These are phyloP conservation scores for Aphaenogaster ashmeadi DNA, from an alignment of 1,140 invertebrate species.

Conservation along the genomic window DNA sequence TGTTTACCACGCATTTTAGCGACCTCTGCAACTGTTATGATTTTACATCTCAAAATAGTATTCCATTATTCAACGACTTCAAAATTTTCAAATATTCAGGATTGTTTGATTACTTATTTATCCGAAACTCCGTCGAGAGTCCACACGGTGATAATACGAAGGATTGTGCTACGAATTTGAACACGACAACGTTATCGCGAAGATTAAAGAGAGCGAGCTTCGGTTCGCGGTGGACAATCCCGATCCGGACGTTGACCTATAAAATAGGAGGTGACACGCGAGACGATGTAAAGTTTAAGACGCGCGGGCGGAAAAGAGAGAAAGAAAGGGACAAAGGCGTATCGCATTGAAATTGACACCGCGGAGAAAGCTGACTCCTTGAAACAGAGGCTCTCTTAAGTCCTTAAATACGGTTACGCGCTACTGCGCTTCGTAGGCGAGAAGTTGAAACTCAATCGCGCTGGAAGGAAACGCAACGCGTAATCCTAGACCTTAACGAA, in stretches of 20 bases:
- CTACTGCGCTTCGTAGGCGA: constrained; percentile 69
- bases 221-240: constrained; percentile 52
- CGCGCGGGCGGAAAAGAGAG: background rate
- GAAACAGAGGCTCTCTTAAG: constrained; percentile 64
- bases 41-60: constrained; percentile 13
- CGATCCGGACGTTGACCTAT: constrained; percentile 65
- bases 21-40: constrained; percentile 19
- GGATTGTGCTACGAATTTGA: background rate
- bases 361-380: constrained; percentile 70
- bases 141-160: background rate
- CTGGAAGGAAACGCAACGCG: constrained; percentile 8
- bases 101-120: background rate
- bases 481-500: constrained; percentile 40
- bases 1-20: constrained; percentile 55
- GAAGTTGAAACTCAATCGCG: constrained; percentile 69
- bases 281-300: constrained; percentile 65
- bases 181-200: background rate
- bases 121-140: background rate
- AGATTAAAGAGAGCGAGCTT: constrained; percentile 32
- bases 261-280: constrained; percentile 63
- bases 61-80: constrained; percentile 49
- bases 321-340: constrained; percentile 40
- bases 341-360: constrained; percentile 74
- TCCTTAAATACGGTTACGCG: constrained; percentile 57
- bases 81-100: constrained; percentile 18